Base-by-base conservation (phyloP, 2,113 vertebrate genomes). In the Mustelus asterias region DNA sequence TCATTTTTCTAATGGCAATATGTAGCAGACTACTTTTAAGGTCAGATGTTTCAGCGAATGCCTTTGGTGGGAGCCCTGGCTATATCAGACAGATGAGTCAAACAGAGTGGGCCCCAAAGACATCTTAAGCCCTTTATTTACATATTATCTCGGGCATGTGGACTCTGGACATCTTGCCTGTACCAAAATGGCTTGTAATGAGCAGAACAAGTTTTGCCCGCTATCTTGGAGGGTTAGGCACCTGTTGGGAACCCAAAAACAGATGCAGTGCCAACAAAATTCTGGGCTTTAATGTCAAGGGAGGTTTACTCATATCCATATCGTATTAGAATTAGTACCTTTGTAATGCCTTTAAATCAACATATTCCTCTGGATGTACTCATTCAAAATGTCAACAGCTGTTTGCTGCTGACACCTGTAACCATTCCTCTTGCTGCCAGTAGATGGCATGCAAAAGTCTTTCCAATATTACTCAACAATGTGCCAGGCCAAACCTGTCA, bases 381-480 rank as follows among this genome's bases (percentile, higher is more conserved):
- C 29, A 67, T 93, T 93, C 37, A 93, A 41, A 93, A 67, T 93
- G 16, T 22, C 60, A 93, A 33, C 29, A 18, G 2, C 89, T 93
- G 60, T 37, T 37, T 41, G 18, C 60, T 37, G 29, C 37, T 93
- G 33, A 37, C 26, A 67, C 16, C 60, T 67, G 89, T 65, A 93
- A 93, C 60, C 60, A 65, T 93, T 65, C 89, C 58, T 20, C 60
- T 93, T 93, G 18, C n/a, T 93, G 14, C 89, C 89, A 93, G 89
- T n/a, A 93, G 89, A 93, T 93, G 89, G 89, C 60, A 63, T 65
- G 37, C n/a, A 65, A 93, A 93, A 65, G 60, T 8, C n/a, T n/a
- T 67, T 41, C 33, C 60, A n/a, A 10, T 37, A 41, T 65, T 63
- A 92, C 18, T 65, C 16, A 37, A 29, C 33, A 63, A 33, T 63